Base-by-base conservation (phyloP, 2,113 vertebrate genomes). In the Hypomesus transpacificus region DNA sequence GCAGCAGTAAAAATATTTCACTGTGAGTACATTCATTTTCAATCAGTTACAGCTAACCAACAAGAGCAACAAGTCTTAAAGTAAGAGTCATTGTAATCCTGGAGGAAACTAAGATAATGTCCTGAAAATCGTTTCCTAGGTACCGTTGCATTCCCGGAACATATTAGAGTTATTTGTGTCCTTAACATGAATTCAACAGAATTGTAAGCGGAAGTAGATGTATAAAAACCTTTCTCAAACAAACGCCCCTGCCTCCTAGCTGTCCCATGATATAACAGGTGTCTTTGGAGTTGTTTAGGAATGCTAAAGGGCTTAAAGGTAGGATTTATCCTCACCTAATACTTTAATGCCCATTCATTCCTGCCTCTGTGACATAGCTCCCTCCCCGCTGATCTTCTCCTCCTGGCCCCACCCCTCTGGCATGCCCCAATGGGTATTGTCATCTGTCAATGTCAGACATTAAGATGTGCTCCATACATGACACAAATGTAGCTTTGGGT, bases 271-370 rank as follows among this genome's bases (percentile, higher is more conserved):
- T 70, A 84, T 83, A 89, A 89, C 91, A 92, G 90, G 90, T 92
- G 91, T 87, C 86, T 80, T 77, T 78, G 73, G 79, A 87, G 88
- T 89, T 87, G 89, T 90, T 89, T 86, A 90, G 86, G 83, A 90
- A 88, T 90, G 85, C 84, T 75, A 54, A 69, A 68, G 75, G 80
- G 87, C 84, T 89, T 90, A 89, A 82, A 82, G 80, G 72, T 78
- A 79, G 80, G 76, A 77, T 87, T 91, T 91, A 87, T 91, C 91
- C 89, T 91, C 88, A 88, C 87, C 88, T 91, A 92, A 92, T 89
- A 84, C 89, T 81, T 85, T 92, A 92, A 92, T 91, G 76, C 90
- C 91, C 87, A 92, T 91, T 92, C 90, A 91, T 86, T 87, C 89
- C 90, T 91, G 87, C 91, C 89, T 87, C 85, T 81, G 88, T 90